A percentile compares a stretch with the other conserved stretches of the same genome.
Conservation (phyloP, 2,888 invertebrate genomes). For the Trichacis sp. region DNA sequence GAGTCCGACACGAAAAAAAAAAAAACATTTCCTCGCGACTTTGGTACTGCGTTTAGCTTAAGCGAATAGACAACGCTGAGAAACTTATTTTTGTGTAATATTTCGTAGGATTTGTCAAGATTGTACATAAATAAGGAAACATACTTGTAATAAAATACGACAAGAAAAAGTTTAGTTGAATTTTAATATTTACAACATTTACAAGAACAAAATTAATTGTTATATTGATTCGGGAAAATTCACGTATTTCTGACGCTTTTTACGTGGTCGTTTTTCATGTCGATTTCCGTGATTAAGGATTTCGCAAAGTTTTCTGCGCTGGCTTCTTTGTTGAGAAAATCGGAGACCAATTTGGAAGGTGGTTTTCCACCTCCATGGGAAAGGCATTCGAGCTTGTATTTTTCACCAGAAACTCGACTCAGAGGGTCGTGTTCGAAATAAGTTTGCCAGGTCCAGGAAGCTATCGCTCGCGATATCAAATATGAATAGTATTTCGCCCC, state of each 20-base stretch:
- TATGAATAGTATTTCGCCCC: constrained; percentile 99
- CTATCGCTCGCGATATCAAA: constrained; percentile 92
- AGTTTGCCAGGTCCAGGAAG: constrained; percentile 92
- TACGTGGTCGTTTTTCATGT: constrained; percentile 73
- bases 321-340: constrained; percentile 82
- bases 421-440: constrained; percentile 86
- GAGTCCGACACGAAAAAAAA: too few relatives aligned
- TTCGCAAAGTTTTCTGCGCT: constrained; percentile 83
- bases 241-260: constrained; percentile 47
- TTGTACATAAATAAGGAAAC: constrained; percentile 62
- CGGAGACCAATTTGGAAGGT: constrained; percentile 81
- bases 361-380: constrained; percentile 90
- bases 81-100: constrained; percentile 64
- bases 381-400: constrained; percentile 81
- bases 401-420: constrained; percentile 81
- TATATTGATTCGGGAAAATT: too few relatives aligned
- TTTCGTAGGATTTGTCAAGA: constrained; percentile 58
- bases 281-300: constrained; percentile 83
- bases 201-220: too few relatives aligned
- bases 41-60: constrained; percentile 52
- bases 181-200: constrained; percentile 2
- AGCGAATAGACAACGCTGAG: constrained; percentile 43
- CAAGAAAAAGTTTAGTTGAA: too few relatives aligned
- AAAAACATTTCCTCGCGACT: constrained; percentile 44
- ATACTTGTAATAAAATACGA: constrained; percentile 65